phyloP scores from a whole-genome alignment of 1,140 invertebrate genomes.

The Drosophila pandora region DNA sequence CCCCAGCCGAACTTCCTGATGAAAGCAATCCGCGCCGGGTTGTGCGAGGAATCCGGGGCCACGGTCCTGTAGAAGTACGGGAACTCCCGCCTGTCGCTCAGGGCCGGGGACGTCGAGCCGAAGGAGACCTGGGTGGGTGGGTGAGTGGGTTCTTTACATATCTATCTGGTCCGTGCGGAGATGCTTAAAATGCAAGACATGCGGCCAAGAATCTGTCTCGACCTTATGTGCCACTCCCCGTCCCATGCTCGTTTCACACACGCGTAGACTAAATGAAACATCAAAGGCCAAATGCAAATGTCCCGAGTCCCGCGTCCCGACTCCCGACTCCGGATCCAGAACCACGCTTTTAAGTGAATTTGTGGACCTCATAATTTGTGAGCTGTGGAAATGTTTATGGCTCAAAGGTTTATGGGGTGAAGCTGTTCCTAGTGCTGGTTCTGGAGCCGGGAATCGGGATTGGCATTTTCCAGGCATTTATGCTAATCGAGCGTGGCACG shows the following conservation, averaged over 20 bases:
- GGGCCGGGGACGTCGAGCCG: slow-evolving; percentile 92
- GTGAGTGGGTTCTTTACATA: not conserved
- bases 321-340: not conserved
- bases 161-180: slow-evolving; percentile 3
- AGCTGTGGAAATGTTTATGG: slow-evolving; percentile 77
- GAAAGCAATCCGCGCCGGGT: slow-evolving; percentile 92
- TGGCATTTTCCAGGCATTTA: slow-evolving; percentile 42
- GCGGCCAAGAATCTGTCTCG: slow-evolving; percentile 21
- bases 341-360: slow-evolving; percentile 60
- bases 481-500: slow-evolving; percentile 73
- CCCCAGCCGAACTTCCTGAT: slow-evolving; percentile 93
- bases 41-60: slow-evolving; percentile 94
- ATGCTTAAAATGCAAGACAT: slow-evolving; percentile 45
- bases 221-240: slow-evolving; percentile 1
- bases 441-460: slow-evolving; percentile 5
- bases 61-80: slow-evolving; percentile 94
- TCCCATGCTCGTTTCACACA: slow-evolving; percentile 58
- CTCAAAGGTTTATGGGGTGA: slow-evolving; percentile 57
- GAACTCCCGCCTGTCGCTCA: slow-evolving; percentile 93
- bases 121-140: slow-evolving; percentile 89
- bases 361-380: slow-evolving; percentile 61
- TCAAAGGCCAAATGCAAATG: slow-evolving; percentile 71
- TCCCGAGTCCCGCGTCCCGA: not conserved
- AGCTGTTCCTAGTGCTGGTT: not conserved
- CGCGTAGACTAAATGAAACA: slow-evolving; percentile 51